Percentiles rank a stretch among this genome's conserved stretches.
Conservation (phyloP, 2,113 vertebrate species). For the Prinia subflava region DNA sequence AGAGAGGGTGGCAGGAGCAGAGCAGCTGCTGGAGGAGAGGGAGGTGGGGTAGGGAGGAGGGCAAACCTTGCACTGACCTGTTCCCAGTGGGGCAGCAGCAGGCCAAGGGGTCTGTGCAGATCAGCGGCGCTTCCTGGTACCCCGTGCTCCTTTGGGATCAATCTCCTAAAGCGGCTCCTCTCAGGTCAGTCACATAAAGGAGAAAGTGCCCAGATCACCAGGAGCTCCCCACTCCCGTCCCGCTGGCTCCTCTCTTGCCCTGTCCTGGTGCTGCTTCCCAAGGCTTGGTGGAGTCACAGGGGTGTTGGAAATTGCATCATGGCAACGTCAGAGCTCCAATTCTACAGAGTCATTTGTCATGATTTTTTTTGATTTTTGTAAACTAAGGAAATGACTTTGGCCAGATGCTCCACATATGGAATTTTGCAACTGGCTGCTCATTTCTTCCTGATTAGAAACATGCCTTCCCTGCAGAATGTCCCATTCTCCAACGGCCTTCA, state of each 20-base stretch:
- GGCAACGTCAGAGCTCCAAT: background rate
- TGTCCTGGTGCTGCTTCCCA: too few species aligned
- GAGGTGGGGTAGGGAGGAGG: background rate
- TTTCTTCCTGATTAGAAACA: background rate
- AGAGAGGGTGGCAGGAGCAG: background rate
- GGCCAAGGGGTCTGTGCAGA: background rate
- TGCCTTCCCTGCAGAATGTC: fast-evolving
- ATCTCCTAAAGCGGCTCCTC: too few species aligned
- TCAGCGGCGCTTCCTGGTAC: background rate
- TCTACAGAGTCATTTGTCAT: background rate
- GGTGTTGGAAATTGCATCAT: too few species aligned
- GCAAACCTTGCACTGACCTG: background rate
- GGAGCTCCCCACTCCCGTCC: too few species aligned
- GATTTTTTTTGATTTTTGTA: background rate
- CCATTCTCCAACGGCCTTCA: fast-evolving
- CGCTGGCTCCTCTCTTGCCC: too few species aligned
- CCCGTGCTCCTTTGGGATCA: too few species aligned
- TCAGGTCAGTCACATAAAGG: too few species aligned
- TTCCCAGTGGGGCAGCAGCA: background rate
- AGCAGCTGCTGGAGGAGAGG: background rate
- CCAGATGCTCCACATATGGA: background rate
- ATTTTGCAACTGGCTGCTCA: background rate
- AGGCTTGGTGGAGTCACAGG: too few species aligned
- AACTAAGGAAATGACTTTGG: background rate
- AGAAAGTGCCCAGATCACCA: too few species aligned